Evolutionary conservation across 2,797 vertebrate species (phyloP), one percentile per base, ranked within the genome.

Genomic region (Karalla daura): DNA sequence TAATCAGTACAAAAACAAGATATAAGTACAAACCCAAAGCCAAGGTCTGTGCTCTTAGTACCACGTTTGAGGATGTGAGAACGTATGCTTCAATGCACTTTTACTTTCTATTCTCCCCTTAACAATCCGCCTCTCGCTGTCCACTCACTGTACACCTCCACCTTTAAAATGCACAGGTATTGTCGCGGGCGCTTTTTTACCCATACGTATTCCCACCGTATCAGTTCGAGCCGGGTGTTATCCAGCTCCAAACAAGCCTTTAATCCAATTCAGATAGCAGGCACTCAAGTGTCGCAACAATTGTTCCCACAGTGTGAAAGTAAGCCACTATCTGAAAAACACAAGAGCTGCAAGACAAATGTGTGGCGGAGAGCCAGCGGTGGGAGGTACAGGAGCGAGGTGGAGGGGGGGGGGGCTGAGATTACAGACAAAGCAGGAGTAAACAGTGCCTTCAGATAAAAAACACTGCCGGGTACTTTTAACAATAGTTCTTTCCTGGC

Each of bases 401-500:
- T 79, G 85, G 78, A 67, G 61, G 73, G 85, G 52, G 35, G 69
- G 52, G 60, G 80, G 85, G 78, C 67, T 69, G 66, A 84, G 89
- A 88, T 92, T 91, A 86, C 83, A 88, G 83, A 86, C 83, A 81
- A 87, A 90, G 86, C 88, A 74, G 76, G 83, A 87, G 83, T 90
- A 91, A 89, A 92, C 82, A 88, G 66, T 52, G 80, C 68, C 75
- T 81, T 83, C 86, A 86, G 88, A 90, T 83, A 81, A 81, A 86
- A 86, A 76, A 80, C 82, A 90, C 65, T 51, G 83, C 74, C 70
- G 69, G 74, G 78, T 82, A 82, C 83, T 84, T 85, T 89, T 70
- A 93, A 94, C 93, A 94, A 93, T 91, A 84, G 88, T 68, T 81
- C 83, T 85, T 93, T 94, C 92, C 93, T 86, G 88, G 79, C 81